A percentile compares a stretch with the other conserved stretches of the same genome.
These are phyloP conservation scores for Enteromius trimaculatus DNA, from an alignment of 2,797 vertebrate species.

Conservation along the genomic window DNA sequence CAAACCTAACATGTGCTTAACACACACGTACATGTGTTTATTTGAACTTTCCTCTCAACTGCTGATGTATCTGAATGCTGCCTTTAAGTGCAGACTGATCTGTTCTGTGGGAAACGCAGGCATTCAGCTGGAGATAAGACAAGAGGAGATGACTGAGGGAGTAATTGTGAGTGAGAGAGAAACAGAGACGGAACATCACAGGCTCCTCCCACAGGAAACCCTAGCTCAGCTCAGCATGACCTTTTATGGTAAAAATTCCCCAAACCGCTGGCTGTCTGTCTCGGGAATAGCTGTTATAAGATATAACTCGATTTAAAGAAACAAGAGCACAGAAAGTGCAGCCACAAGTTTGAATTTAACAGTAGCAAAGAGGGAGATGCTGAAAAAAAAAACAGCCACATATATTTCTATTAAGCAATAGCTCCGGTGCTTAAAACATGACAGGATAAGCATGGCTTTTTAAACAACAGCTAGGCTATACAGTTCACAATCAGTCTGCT, in stretches of 20 bases:
- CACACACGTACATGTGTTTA: not conserved
- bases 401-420: too few relatives aligned
- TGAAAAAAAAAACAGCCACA: not conserved
- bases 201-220: conserved; percentile 70
- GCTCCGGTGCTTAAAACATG: not conserved
- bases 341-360: not conserved
- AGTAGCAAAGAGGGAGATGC: not conserved
- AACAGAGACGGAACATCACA: conserved; percentile 63
- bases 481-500: not conserved
- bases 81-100: conserved; percentile 27
- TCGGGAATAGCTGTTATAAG: conserved; percentile 61
- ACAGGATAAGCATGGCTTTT: not conserved
- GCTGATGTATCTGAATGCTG: conserved; percentile 7
- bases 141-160: conserved; percentile 17
- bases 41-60: not conserved
- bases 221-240: conserved; percentile 46
- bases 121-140: conserved; percentile 46
- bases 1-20: not conserved
- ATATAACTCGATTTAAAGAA: conserved; percentile 48
- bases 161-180: conserved; percentile 49
- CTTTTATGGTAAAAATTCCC: conserved; percentile 80
- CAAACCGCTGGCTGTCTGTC: conserved; percentile 62
- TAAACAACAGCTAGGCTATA: not conserved
- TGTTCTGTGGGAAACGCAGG: conserved; percentile 11
- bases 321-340: conserved; percentile 24